These are phyloP conservation scores for Ferdinandea cuprea DNA, from an alignment of 2,888 invertebrate species.

Conservation along the genomic window DNA sequence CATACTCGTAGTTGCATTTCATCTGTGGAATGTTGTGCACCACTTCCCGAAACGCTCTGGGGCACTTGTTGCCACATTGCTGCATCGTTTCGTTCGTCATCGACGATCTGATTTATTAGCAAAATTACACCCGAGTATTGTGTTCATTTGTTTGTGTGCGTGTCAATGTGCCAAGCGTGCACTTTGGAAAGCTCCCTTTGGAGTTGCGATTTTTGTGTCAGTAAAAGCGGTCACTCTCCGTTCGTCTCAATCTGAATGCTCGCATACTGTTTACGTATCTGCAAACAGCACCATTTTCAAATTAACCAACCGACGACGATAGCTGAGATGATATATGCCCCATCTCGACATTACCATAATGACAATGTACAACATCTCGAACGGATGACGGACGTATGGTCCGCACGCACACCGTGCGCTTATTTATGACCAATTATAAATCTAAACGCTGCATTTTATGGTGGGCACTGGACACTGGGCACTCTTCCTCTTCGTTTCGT, in stretches of 20 bases:
- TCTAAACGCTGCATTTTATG: slow-evolving; percentile 74
- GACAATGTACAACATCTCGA: slow-evolving; percentile 75
- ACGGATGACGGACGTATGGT: slow-evolving; percentile 74
- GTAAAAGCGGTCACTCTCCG: slow-evolving; percentile 63
- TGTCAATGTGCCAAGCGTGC: slow-evolving; percentile 54
- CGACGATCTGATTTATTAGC: slow-evolving; percentile 70
- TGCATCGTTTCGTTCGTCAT: slow-evolving; percentile 69
- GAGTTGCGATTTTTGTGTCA: slow-evolving; percentile 37
- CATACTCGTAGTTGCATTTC: slow-evolving; percentile 23
- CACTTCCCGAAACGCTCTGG: slow-evolving; percentile 68
- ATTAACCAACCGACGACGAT: slow-evolving; percentile 74
- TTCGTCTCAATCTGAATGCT: slow-evolving; percentile 30
- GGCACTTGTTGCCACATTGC: slow-evolving; percentile 73
- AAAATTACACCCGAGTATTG: slow-evolving; percentile 66
- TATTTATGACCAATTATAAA: slow-evolving; percentile 75
- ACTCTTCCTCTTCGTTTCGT: slow-evolving; percentile 37
- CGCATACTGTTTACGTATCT: slow-evolving; percentile 69
- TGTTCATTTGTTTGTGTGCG: slow-evolving; percentile 33
- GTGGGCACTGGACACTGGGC: slow-evolving; percentile 64
- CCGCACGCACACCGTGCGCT: slow-evolving; percentile 74
- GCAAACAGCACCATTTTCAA: slow-evolving; percentile 72
- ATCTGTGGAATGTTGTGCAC: slow-evolving; percentile 67
- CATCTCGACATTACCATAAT: slow-evolving; percentile 73
- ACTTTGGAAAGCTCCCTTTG: slow-evolving; percentile 43
- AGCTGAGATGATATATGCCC: slow-evolving; percentile 74